Conservation (phyloP, 2,797 vertebrate species). For the Nannoperca obscura region DNA sequence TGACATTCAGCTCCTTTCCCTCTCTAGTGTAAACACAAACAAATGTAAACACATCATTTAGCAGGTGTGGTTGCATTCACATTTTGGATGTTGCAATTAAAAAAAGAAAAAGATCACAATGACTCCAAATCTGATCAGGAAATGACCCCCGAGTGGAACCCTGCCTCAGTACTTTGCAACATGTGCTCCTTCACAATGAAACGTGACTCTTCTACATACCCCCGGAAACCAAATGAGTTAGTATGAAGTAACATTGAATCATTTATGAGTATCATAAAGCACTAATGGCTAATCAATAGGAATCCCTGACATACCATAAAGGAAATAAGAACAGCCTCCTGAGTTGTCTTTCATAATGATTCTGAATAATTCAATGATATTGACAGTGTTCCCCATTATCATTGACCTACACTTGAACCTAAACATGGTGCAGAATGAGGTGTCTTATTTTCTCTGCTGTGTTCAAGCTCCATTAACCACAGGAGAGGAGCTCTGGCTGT, state of each 20-base stretch:
- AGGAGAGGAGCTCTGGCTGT: constrained; percentile 48
- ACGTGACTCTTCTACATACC: constrained; percentile 13
- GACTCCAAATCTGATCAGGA: not conserved
- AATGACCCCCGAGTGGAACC: not conserved
- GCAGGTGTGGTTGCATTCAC: not conserved
- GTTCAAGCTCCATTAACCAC: constrained; percentile 71
- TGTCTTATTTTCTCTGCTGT: constrained; percentile 53
- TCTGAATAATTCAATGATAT: constrained; percentile 62
- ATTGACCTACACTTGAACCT: constrained; percentile 75
- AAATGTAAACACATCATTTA: not conserved
- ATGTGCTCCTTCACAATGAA: constrained; percentile 5
- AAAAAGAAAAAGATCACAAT: not conserved
- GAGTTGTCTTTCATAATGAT: constrained; percentile 42
- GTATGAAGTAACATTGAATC: constrained; percentile 29
- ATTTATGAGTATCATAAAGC: constrained; percentile 31
- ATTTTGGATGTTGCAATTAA: not conserved
- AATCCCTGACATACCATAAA: constrained; percentile 19
- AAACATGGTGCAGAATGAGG: constrained; percentile 55
- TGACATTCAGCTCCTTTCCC: not conserved
- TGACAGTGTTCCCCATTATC: constrained; percentile 55
- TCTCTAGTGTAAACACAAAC: not conserved
- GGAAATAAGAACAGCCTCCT: constrained; percentile 28
- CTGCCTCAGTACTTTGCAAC: not conserved
- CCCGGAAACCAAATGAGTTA: constrained; percentile 13
- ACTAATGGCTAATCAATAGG: constrained; percentile 51